These are phyloP conservation scores for Laticauda colubrina DNA, from an alignment of 2,113 vertebrate species.

Conservation along the genomic window DNA sequence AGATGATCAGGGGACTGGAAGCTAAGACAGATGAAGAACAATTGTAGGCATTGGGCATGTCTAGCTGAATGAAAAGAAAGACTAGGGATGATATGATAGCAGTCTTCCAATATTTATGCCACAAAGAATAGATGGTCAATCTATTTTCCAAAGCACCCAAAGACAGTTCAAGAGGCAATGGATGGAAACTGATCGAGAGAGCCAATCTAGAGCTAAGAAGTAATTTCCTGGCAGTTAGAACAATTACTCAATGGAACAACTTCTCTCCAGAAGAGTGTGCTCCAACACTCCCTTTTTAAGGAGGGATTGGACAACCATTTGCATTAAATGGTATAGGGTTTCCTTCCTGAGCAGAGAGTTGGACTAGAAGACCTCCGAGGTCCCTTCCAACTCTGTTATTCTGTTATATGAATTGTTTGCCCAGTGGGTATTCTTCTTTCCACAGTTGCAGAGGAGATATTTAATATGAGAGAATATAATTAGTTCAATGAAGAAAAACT, in stretches of 20 bases:
- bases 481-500: neutral
- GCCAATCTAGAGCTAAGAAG: no score
- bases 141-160: neutral
- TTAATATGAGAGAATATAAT: neutral
- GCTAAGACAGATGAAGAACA: neutral
- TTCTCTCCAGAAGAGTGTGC: no score
- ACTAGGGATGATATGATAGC: neutral
- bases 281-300: no score
- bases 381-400: no score
- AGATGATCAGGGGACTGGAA: neutral
- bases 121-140: neutral
- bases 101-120: neutral
- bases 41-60: neutral
- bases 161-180: neutral
- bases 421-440: neutral
- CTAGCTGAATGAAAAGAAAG: neutral
- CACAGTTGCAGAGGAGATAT: neutral
- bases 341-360: no score
- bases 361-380: no score
- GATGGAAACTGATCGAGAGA: neutral
- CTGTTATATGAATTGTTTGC: neutral
- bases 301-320: no score
- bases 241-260: no score
- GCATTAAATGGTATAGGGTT: no score
- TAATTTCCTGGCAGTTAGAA: no score